Evolutionary conservation across 2,113 vertebrate species (phyloP), one percentile per base, ranked within the genome.

Genomic region (Gymnogyps californianus): DNA sequence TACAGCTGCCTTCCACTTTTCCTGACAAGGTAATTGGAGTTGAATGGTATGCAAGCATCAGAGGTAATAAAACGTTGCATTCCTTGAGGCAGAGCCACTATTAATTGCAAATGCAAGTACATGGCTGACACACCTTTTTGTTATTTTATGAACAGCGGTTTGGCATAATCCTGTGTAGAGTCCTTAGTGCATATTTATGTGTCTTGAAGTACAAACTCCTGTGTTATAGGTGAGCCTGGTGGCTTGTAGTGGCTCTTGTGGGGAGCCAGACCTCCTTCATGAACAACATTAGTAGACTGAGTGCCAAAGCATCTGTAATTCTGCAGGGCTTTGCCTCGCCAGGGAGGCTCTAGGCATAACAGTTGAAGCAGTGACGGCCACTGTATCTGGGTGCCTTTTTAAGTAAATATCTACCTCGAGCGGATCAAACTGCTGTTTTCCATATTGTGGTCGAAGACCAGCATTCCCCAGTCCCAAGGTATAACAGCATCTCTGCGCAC

Each of bases 61-160:
- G 26, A 89, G 72, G 69, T 62, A 75, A 78, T 78, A 72, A 84
- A 84, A 83, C 2, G 1, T 52, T 36, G 42, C 76, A 42, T 91
- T 89, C 77, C 65, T 64, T 12, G 26, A 89, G 81, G 93, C 55
- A 71, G 76, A 86, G 87, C 32, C 51, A 32, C 26, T 19, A 69
- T 49, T 78, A 69, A 86, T 51, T 61, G 38, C 67, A 66, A 70
- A 70, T 38, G 26, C 61, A 61, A 42, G 52, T 46, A n/a, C 36
- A 4, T 7, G 86, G 51, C 83, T 77, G 76, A 46, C 83, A 70
- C 88, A 72, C 85, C 79, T 57, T 58, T 44, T 29, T 7, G 32
- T 46, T 46, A 75, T 86, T 78, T 62, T 34, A 2, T 3, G 11
- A 44, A 20, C 26, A 10, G 29, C 0, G 0, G 16, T 19, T 13